These are phyloP conservation scores for Trachemys scripta DNA, from an alignment of 2,113 vertebrate species.

Conservation along the genomic window DNA sequence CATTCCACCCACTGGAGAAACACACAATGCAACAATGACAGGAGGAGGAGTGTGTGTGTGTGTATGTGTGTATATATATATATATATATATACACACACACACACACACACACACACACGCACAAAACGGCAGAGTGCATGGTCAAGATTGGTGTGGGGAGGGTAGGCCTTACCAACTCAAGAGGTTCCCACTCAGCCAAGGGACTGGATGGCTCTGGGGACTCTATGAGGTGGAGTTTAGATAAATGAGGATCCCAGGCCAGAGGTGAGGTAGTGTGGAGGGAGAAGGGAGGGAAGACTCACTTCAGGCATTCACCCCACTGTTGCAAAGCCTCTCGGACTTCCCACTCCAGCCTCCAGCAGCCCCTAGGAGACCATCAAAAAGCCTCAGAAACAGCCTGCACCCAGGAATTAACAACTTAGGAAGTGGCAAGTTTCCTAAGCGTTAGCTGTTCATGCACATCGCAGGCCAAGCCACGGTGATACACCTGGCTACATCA, in stretches of 20 bases:
- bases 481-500: accelerated
- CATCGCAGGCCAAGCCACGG: accelerated
- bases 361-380: neutral
- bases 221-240: neutral
- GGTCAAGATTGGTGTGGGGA: neutral
- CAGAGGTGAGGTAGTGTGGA: neutral
- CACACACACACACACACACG: no score
- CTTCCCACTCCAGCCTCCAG: neutral
- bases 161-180: neutral
- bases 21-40: accelerated
- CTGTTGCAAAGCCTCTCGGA: neutral
- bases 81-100: no score
- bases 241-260: accelerated
- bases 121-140: neutral
- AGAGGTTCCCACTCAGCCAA: neutral
- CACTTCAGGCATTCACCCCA: neutral
- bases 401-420: neutral
- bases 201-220: neutral
- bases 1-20: neutral
- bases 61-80: neutral
- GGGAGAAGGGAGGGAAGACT: accelerated
- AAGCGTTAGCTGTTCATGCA: neutral
- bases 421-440: neutral
- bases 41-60: neutral
- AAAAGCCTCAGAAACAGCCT: neutral